Percentiles rank a stretch among this genome's conserved stretches.
phyloP scores from a whole-genome alignment of 2,888 invertebrate genomes.

The Hydroisotoma schaefferi region DNA sequence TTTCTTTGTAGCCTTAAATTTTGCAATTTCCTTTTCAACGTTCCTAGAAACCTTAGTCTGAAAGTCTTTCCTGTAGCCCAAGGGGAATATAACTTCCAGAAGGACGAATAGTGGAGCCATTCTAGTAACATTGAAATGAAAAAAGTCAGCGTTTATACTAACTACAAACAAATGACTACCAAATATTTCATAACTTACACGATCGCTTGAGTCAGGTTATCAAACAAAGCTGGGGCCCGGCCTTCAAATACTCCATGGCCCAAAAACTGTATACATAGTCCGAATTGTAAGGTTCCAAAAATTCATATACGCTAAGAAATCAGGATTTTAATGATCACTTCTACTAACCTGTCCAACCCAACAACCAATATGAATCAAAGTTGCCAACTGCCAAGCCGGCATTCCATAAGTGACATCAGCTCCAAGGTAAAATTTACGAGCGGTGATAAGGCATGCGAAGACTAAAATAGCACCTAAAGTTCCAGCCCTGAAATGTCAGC shows the following conservation, averaged over 20 bases:
- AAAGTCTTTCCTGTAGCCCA: slow-evolving; percentile 47
- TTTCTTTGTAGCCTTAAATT: slow-evolving; percentile 25
- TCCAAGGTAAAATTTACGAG: slow-evolving; percentile 37
- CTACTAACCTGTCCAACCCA: slow-evolving; percentile 44
- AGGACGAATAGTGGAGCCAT: slow-evolving; percentile 49
- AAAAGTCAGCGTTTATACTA: too few species aligned
- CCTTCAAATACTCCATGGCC: slow-evolving; percentile 49
- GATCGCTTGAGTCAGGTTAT: slow-evolving; percentile 46
- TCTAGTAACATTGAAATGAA: too few species aligned
- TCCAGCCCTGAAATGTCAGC: slow-evolving; percentile 34
- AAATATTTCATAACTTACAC: slow-evolving; percentile 33
- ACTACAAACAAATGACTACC: background rate
- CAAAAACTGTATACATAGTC: slow-evolving; percentile 39
- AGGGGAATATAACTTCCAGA: slow-evolving; percentile 45
- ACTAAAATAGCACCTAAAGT: slow-evolving; percentile 43
- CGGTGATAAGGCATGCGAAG: slow-evolving; percentile 30
- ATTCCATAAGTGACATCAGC: slow-evolving; percentile 29
- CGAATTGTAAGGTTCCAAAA: too few species aligned
- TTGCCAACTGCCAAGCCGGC: slow-evolving; percentile 39
- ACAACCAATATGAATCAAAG: slow-evolving; percentile 34
- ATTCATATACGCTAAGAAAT: too few species aligned
- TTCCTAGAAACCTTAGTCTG: slow-evolving; percentile 37
- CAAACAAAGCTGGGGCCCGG: slow-evolving; percentile 47
- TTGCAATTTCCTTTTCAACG: slow-evolving; percentile 40
- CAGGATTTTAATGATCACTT: too few species aligned